phyloP scores from a whole-genome alignment of 2,113 vertebrate species.

The Octodon degus region DNA sequence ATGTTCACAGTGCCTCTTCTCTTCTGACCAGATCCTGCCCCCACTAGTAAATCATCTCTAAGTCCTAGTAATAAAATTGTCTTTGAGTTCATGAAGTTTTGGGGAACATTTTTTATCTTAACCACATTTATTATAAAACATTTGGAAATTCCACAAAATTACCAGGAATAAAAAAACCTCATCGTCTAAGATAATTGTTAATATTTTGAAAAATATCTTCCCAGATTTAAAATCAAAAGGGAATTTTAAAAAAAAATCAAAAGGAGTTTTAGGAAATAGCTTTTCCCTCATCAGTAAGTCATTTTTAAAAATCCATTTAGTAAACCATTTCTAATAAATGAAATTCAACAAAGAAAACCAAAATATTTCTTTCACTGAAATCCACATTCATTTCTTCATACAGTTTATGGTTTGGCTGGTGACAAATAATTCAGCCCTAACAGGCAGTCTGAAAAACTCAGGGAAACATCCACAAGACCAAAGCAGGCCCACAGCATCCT shows the following conservation, averaged over 20 bases:
- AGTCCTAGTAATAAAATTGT: neutral
- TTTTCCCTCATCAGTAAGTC: neutral
- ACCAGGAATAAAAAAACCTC: neutral
- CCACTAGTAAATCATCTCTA: neutral
- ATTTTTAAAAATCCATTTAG: neutral
- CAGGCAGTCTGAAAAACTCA: neutral
- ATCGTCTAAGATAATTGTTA: constrained; percentile 15
- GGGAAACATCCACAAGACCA: neutral
- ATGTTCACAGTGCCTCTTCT: neutral
- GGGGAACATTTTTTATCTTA: neutral
- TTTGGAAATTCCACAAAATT: constrained; percentile 46
- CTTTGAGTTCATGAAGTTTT: neutral
- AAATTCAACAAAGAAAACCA: constrained; percentile 50
- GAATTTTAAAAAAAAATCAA: neutral
- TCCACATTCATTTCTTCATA: constrained; percentile 10
- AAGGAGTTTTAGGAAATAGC: neutral
- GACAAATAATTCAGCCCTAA: constrained; percentile 16
- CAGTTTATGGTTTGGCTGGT: neutral
- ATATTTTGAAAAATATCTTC: constrained; percentile 31
- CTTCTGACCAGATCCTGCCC: neutral
- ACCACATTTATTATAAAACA: constrained; percentile 10
- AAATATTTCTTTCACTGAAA: constrained; percentile 43
- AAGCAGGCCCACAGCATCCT: neutral
- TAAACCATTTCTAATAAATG: constrained; percentile 36
- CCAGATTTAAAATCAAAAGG: constrained; percentile 36